Evolutionary conservation across 2,113 vertebrate species (phyloP), one percentile per base, ranked within the genome.

Genomic region (Eulacestoma nigropectus): DNA sequence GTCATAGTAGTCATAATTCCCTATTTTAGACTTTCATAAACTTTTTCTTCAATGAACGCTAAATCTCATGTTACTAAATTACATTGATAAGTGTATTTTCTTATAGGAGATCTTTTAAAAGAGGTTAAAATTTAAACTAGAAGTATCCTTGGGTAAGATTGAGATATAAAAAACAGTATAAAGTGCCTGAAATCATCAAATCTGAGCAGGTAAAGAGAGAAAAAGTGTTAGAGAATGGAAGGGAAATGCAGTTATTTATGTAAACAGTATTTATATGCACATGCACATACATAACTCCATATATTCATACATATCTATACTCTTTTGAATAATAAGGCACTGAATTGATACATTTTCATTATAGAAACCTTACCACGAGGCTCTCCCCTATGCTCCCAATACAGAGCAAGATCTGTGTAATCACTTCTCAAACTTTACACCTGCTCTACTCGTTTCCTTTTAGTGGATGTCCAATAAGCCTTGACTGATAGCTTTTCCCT

Each of bases 401-500:
- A 81, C 20, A n/a, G 60, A 46, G 39, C 4, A 53, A 88, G 49
- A 37, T 37, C 67, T 74, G 8, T 53, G 37, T 84, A 86, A 47
- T 46, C 2, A 12, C 20, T 74, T 50, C 60, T 67, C 85, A 64
- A 73, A 60, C 44, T 76, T 85, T 7, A 16, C 33, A 57, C n/a
- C 44, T 89, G 65, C 72, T 91, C 39, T 87, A n/a, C 57, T 84
- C 6, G 4, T 95, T 88, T 90, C 41, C 37, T 33, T 64, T 41
- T 26, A 53, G 52, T 0, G 7, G 53, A 46, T 13, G 27, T 60
- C 83, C 93, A 68, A 90, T 35, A 85, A 83, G 55, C 59, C 55
- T 92, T 93, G 94, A 97, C 84, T 6, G 85, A 75, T 37, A 56
- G 62, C 6, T 57, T 94, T 97, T 87, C 74, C 87, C 60, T 94